These are phyloP conservation scores for Branchinecta lindahli DNA, from an alignment of 1,140 invertebrate species.

Conservation along the genomic window DNA sequence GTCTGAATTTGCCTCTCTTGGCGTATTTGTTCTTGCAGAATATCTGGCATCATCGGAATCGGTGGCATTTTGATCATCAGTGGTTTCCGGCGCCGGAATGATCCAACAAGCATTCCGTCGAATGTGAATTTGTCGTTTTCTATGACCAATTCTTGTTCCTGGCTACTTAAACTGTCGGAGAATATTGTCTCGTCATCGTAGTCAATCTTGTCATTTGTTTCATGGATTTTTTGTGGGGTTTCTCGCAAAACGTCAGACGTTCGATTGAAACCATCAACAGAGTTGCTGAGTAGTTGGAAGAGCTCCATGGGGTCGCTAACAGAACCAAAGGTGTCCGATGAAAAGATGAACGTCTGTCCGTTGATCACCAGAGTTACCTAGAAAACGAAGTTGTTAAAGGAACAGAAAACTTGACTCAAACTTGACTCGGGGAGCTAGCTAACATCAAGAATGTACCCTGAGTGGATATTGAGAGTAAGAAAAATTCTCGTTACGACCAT, in stretches of 20 bases:
- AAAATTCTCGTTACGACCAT: too few relatives aligned
- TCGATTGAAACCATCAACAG: neutral
- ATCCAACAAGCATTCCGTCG: neutral
- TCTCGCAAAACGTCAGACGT: neutral
- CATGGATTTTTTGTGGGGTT: neutral
- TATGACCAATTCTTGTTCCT: neutral
- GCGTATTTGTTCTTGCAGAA: neutral
- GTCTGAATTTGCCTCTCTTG: neutral
- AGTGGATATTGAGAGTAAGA: too few relatives aligned
- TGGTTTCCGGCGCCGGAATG: neutral
- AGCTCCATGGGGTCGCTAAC: neutral
- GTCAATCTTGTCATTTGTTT: neutral
- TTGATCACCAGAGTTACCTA: neutral
- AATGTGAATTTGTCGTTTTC: conserved; percentile 4
- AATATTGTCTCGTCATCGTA: neutral
- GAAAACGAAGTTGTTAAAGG: neutral
- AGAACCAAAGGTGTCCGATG: neutral
- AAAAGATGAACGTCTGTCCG: conserved; percentile 6
- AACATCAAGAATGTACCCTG: too few relatives aligned
- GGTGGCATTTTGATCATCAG: neutral
- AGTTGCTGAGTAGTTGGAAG: neutral
- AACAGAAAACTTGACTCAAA: too few relatives aligned
- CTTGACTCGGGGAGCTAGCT: too few relatives aligned
- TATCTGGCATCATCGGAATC: neutral
- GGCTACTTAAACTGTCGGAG: neutral